Evolutionary conservation across 1,140 invertebrate species (phyloP), one percentile per base, ranked within the genome.

Genomic region (Ceratina australensis): DNA sequence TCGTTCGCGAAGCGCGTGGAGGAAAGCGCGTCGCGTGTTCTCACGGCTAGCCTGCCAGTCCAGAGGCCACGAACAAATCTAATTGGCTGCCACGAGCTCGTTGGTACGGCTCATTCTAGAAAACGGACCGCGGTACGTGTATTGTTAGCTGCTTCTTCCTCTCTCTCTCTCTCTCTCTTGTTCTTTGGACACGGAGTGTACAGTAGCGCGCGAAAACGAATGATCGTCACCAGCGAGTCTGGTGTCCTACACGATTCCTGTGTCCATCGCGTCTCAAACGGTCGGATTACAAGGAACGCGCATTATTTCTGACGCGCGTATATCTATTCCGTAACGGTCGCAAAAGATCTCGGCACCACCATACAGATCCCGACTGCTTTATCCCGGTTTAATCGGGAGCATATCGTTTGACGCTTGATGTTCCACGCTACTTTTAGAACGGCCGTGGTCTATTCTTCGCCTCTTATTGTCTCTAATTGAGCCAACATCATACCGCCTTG

Each of bases 251-350:
- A 47, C 50, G 15, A 64, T 72, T 60, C 61, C 24, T 10, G 33
- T 57, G 49, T 24, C 59, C 13, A 47, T 76, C 56, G n/a, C 65
- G 2, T 15, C 54, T 52, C 60, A 56, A 33, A 49, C 76, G 76
- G 22, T 78, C 33, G 76, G 50, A 78, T 78, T 64, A 78, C 64
- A 65, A 78, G 76, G 76, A 78, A 78, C 69, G 76, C 57, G 76
- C 76, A 10, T 42, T 78, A 78, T 78, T 78, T 78, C 68, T 78
- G 76, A 68, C 67, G 20, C 59, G 65, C n/a, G n/a, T n/a, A n/a
- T 68, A 60, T 72, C 76, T 72, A 59, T 78, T 65, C 76, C 50
- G 68, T 72, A 72, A 72, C 75, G 72, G 72, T 78, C 76, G 49
- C 68, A 49, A 52, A 64, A n/a, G 16, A 20, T 66, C n/a, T 16